Evolutionary conservation across 2,797 vertebrate genomes (phyloP), one percentile per base, ranked within the genome.

Genomic region (Delichon dasypus): DNA sequence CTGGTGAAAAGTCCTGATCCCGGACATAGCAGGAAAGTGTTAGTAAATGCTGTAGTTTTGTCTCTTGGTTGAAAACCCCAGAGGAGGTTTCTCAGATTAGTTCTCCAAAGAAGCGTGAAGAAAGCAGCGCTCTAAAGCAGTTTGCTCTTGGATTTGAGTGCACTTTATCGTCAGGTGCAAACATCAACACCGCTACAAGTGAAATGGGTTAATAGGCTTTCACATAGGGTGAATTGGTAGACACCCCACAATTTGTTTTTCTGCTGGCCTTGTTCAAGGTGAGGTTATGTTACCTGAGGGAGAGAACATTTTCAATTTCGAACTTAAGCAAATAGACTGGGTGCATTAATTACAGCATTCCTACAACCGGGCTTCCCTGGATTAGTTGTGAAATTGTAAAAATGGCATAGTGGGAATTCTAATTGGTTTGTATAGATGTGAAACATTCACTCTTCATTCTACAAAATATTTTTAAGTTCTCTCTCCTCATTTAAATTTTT

Each of bases 1-100:
- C 73, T 84, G 58, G 66, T 72, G 45, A 75, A 42, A 82, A 92
- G 47, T 88, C 47, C n/a, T 88, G 79, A 75, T 48, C 29, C 19
- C 5, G 30, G 32, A 64, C 15, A 23, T 6, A 61, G 61, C 47
- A 77, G 42, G 7, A 15, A 61, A 91, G 48, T 29, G 42, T 74
- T 68, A 32, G 23, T 32, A 75, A 90, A 60, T 58, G 54, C 47
- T 88, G 20, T 54, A 32, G 34, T 89, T 89, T 70, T 13, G 45
- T 67, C 75, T 83, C 38, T 71, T 73, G 47, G 50, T 45, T 83
- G 75, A 91, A 97, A 93, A 77, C 36, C 72, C 51, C 47, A 68
- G 47, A 87, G 47, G 51, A 91, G 36, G 29, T 89, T 95, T 85
- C 68, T 87, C 38, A 57, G 57, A 58, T 45, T 71, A 51, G 68